Conservation (phyloP, 2,888 invertebrate genomes). For the Rhingia campestris region DNA sequence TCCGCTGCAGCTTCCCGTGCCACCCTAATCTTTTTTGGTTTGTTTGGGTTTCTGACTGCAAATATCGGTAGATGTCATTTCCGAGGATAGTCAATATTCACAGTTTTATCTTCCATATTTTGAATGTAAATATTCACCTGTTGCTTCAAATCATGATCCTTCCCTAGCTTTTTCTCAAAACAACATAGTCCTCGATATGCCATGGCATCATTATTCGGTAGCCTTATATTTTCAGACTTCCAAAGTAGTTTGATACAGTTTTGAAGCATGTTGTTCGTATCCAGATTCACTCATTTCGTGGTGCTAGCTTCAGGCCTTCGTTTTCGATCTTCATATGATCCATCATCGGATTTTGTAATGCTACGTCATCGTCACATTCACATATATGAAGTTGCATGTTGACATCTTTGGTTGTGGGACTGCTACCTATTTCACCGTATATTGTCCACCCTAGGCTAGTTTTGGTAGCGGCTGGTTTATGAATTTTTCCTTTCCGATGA, state of each 20-base stretch:
- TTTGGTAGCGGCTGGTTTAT: slow-evolving; percentile 60
- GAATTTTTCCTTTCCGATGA: slow-evolving; percentile 29
- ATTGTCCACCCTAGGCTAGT: slow-evolving; percentile 64
- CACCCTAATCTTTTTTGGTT: slow-evolving; percentile 75
- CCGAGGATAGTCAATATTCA: slow-evolving; percentile 4
- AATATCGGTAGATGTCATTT: slow-evolving; percentile 77
- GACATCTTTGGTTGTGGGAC: not conserved
- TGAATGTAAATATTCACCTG: slow-evolving; percentile 38
- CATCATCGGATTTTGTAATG: slow-evolving; percentile 57
- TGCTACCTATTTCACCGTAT: slow-evolving; percentile 28
- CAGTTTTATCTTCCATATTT: slow-evolving; percentile 43
- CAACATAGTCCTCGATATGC: slow-evolving; percentile 64
- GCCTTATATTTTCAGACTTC: slow-evolving; percentile 64
- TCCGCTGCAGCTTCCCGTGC: slow-evolving; percentile 78
- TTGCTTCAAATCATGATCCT: slow-evolving; percentile 36
- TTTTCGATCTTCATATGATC: slow-evolving; percentile 39
- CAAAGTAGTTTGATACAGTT: slow-evolving; percentile 66
- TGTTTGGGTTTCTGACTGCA: slow-evolving; percentile 75
- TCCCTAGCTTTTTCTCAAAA: slow-evolving; percentile 68
- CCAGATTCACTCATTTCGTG: not conserved
- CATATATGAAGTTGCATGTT: slow-evolving; percentile 50
- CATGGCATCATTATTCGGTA: slow-evolving; percentile 74
- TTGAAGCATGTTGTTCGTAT: slow-evolving; percentile 1
- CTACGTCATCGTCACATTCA: slow-evolving; percentile 48
- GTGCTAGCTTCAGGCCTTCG: slow-evolving; percentile 1